These are phyloP conservation scores for Fregetta grallaria DNA, from an alignment of 2,113 vertebrate genomes.

Conservation along the genomic window DNA sequence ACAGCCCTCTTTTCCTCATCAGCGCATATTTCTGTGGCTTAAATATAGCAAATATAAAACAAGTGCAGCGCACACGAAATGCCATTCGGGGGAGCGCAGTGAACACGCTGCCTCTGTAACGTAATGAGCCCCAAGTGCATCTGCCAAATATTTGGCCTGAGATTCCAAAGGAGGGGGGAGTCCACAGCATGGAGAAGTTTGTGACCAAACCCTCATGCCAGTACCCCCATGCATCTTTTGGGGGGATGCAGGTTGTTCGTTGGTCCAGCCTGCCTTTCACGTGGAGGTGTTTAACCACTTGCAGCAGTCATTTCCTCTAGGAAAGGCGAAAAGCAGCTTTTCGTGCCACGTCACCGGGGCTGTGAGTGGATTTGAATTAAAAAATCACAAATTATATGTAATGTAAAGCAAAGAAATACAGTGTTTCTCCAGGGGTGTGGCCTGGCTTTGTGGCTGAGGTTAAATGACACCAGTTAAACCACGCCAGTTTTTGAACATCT, in stretches of 20 bases:
- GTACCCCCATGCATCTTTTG: neutral
- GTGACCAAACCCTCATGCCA: neutral
- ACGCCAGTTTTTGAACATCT: neutral
- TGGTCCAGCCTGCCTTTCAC: neutral
- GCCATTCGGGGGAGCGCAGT: conserved; percentile 19
- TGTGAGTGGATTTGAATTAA: neutral
- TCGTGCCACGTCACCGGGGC: accelerated
- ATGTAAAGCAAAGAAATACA: neutral
- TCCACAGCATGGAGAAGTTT: neutral
- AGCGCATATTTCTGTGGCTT: conserved; percentile 14
- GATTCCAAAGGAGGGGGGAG: neutral
- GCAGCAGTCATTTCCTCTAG: neutral
- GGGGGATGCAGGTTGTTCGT: neutral
- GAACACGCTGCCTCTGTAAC: neutral
- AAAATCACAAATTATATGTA: neutral
- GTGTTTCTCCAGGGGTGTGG: neutral
- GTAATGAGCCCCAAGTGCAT: conserved; percentile 6
- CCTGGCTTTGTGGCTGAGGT: neutral
- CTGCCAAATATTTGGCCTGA: neutral
- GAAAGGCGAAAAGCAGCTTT: neutral
- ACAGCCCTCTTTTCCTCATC: conserved; percentile 3
- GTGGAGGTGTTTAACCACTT: neutral
- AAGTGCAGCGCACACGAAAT: conserved; percentile 47
- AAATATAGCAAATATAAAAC: conserved; percentile 58
- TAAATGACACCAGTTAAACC: neutral